Base-by-base conservation (phyloP, 2,113 vertebrate genomes). In the Bucco capensis region DNA sequence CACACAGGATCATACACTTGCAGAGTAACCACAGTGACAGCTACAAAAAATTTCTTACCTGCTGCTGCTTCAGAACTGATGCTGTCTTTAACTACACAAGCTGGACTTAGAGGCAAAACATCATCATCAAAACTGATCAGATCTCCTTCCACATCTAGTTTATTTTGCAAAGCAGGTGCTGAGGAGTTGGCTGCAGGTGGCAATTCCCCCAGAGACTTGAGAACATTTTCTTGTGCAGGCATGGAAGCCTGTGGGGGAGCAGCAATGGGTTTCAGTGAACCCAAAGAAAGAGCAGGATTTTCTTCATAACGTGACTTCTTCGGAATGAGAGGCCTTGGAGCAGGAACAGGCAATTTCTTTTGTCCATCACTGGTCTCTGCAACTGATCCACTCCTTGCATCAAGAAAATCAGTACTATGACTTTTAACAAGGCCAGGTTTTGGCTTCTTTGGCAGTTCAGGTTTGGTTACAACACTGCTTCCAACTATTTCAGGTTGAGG, bases 121-220 rank as follows among this genome's bases (percentile, higher is more conserved):
- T 98, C 97, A 76, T 98, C 98, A 89, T 98, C 98, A 89, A 98
- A 98, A 91, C 97, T 98, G 93, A 98, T 98, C 44, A 98, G 95
- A 95, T 98, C 98, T 31, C 97, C 86, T 84, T 97, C 97, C 51
- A 86, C 94, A 22, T 64, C 85, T n/a, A 83, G 56, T 73, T 88
- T 96, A 91, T 77, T 96, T 57, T 96, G 97, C 13, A 57, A 67
- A 88, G 47, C 69, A 86, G 83, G 83, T 74, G 69, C 88, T 51
- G 65, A 65, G 35, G 86, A 57, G 24, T 12, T 89, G 57, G 77
- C 33, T 89, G 93, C 44, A 86, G 96, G 35, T 7, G 88, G 51
- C 24, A 94, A 93, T 58, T 98, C 98, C 19, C 94, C 97, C 31
- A 94, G 76, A 24, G 96, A 86, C 53, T 84, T 82, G 49, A 94